phyloP scores from a whole-genome alignment of 2,888 invertebrate species.

The Branchipolynoe longqiensis region DNA sequence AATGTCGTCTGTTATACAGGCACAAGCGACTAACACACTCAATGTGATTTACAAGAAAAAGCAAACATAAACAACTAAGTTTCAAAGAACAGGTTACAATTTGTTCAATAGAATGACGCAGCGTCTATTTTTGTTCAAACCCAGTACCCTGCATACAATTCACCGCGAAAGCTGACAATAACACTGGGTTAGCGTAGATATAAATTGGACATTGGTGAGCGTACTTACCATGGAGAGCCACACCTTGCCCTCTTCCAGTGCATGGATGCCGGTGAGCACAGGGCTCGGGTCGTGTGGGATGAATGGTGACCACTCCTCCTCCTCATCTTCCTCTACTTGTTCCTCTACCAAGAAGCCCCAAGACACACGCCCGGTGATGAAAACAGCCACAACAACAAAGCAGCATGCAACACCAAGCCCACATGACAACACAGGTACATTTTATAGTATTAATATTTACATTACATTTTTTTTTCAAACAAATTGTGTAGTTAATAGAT shows the following conservation, averaged over 20 bases:
- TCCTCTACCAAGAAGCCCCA: conserved; percentile 67
- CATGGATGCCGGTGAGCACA: conserved; percentile 78
- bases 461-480: neutral
- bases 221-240: conserved; percentile 81
- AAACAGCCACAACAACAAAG: conserved; percentile 21
- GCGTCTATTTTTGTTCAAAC: neutral
- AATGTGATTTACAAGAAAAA: too few relatives aligned
- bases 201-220: too few relatives aligned
- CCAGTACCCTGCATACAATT: too few relatives aligned
- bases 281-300: conserved; percentile 80
- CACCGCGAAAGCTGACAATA: neutral
- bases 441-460: neutral
- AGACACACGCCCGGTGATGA: too few relatives aligned
- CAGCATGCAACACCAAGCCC: neutral
- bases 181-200: too few relatives aligned
- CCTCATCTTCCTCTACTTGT: conserved; percentile 71
- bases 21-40: too few relatives aligned
- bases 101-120: too few relatives aligned
- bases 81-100: too few relatives aligned
- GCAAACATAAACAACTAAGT: too few relatives aligned
- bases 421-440: neutral
- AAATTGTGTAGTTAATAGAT: too few relatives aligned
- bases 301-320: conserved; percentile 78
- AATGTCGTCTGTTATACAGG: too few relatives aligned
- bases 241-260: conserved; percentile 75